Conservation (phyloP, 1,140 invertebrate genomes). For the Atta colombica region DNA sequence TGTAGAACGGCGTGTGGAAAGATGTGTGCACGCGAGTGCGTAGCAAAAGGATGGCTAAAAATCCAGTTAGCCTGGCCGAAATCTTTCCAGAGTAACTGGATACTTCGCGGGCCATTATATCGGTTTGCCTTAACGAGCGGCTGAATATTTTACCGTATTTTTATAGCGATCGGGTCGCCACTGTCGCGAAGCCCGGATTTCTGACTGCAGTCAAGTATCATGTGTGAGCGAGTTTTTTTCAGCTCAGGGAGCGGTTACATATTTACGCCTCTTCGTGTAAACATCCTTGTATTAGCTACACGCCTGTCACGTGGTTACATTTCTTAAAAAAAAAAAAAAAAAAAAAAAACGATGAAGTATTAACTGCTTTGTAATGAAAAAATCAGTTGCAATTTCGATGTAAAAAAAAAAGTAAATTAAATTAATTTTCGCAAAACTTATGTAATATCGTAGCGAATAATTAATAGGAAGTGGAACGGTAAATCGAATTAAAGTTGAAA, state of each 20-base stretch:
- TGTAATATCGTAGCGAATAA: neutral
- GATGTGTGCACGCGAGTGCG: neutral
- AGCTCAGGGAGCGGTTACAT: constrained; percentile 29
- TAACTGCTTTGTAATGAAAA: neutral
- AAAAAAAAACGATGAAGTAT: neutral
- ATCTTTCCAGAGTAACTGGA: constrained; percentile 51
- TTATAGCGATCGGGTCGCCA: constrained; percentile 56
- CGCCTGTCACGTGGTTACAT: constrained; percentile 18
- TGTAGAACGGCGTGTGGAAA: constrained; percentile 29
- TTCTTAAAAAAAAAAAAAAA: constrained; percentile 39
- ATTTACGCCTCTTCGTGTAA: constrained; percentile 66
- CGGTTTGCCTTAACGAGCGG: constrained; percentile 48
- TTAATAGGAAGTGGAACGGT: neutral
- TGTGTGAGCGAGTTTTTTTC: constrained; percentile 50
- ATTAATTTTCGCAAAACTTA: neutral
- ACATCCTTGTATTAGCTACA: constrained; percentile 44
- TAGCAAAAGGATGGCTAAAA: constrained; percentile 6
- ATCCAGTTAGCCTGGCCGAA: constrained; percentile 7
- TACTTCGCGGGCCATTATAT: constrained; percentile 48
- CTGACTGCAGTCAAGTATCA: constrained; percentile 41
- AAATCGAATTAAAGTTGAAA: constrained; percentile 22
- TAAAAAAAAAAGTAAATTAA: neutral
- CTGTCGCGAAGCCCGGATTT: neutral
- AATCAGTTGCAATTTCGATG: neutral
- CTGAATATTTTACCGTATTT: constrained; percentile 68